phyloP scores from a whole-genome alignment of 2,113 vertebrate species.

The Cyanoderma ruficeps region DNA sequence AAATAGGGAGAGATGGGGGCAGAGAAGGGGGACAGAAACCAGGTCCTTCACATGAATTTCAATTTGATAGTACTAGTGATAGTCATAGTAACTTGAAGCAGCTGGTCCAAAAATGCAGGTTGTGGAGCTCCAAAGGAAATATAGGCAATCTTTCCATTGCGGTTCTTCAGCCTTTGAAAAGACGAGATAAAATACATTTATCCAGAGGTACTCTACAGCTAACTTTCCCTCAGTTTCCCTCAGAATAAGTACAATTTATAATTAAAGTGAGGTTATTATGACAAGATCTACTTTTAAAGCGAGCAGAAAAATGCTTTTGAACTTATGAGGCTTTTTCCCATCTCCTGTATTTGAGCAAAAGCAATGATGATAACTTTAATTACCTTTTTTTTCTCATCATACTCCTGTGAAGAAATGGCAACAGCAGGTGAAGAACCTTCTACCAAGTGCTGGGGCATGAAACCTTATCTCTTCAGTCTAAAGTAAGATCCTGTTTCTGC shows the following conservation, averaged over 20 bases:
- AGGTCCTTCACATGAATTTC: neutral
- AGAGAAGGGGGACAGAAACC: neutral
- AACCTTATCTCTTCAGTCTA: neutral
- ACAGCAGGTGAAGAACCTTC: neutral
- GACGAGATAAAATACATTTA: neutral
- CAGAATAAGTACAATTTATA: neutral
- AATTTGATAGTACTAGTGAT: neutral
- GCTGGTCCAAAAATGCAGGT: neutral
- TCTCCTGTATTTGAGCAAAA: slow-evolving; percentile 11
- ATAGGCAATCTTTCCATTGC: neutral
- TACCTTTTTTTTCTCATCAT: neutral
- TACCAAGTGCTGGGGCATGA: neutral
- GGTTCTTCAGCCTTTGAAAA: slow-evolving; percentile 5
- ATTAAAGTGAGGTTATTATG: slow-evolving; percentile 20
- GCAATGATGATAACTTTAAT: neutral
- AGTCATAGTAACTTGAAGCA: neutral
- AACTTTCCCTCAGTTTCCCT: neutral
- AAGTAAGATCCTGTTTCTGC: neutral
- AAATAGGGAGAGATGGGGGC: neutral
- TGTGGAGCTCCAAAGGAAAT: slow-evolving; percentile 12
- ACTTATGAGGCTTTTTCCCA: neutral
- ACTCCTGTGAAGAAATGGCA: neutral
- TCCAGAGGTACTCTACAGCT: neutral
- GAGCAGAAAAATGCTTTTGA: slow-evolving; percentile 6
- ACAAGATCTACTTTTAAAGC: neutral